Conservation (phyloP, 2,888 invertebrate species). For the Drosophila nr. perissopoda region DNA sequence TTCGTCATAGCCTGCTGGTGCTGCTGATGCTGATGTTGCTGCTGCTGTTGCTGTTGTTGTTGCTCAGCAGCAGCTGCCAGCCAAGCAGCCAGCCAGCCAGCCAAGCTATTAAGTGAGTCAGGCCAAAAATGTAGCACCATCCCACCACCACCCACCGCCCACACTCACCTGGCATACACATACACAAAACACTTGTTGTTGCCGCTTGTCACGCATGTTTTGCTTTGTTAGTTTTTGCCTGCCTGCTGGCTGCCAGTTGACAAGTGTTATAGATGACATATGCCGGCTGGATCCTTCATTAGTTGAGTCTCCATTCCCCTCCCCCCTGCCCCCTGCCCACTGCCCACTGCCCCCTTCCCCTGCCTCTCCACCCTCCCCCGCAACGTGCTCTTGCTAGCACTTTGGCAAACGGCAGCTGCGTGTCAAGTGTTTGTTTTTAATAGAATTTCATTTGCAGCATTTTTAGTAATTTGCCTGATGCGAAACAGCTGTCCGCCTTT, state of each 20-base stretch:
- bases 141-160: constrained; percentile 18
- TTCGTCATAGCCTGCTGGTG: constrained; percentile 81
- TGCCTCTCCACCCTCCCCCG: too few species aligned
- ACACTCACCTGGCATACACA: constrained; percentile 49
- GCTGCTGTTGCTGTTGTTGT: neutral
- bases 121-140: constrained; percentile 18
- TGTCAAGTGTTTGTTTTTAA: constrained; percentile 80
- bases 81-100: constrained; percentile 29
- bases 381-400: constrained; percentile 12
- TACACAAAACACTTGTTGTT: constrained; percentile 74
- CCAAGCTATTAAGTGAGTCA: constrained; percentile 58
- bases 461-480: constrained; percentile 75
- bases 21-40: constrained; percentile 58
- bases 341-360: neutral
- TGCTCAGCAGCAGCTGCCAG: constrained; percentile 45
- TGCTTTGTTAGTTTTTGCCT: constrained; percentile 50
- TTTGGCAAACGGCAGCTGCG: constrained; percentile 65
- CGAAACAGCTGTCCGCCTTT: constrained; percentile 62
- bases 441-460: constrained; percentile 77
- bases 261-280: constrained; percentile 72
- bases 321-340: neutral
- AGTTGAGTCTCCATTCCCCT: constrained; percentile 6
- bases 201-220: constrained; percentile 68
- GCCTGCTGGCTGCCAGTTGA: constrained; percentile 58
- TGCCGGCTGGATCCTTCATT: constrained; percentile 58